Conservation (phyloP, 1,140 invertebrate species). For the Caenorhabditis briggsae region DNA sequence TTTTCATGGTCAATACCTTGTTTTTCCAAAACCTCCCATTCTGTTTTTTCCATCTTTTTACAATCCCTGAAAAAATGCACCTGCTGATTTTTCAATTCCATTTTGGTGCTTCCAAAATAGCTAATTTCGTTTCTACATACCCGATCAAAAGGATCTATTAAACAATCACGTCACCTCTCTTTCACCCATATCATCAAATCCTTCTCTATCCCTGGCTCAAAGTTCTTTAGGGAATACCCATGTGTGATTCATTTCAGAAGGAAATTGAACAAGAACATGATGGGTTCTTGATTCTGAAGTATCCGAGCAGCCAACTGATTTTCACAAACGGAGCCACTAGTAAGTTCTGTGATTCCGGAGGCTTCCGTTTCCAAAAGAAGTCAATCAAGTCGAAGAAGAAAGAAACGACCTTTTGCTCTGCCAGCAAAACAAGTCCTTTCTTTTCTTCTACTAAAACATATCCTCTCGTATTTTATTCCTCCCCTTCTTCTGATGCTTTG, state of each 20-base stretch:
- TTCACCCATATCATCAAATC: neutral
- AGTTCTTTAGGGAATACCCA: slow-evolving; percentile 51
- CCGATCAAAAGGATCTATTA: neutral
- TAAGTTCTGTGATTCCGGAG: neutral
- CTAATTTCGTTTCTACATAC: too few relatives aligned
- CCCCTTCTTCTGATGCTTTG: neutral
- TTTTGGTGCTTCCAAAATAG: too few relatives aligned
- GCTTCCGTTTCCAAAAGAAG: slow-evolving; percentile 28
- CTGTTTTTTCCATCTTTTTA: neutral
- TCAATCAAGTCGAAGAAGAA: slow-evolving; percentile 33
- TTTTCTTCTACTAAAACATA: neutral
- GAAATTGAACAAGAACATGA: neutral
- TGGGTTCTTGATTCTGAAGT: neutral
- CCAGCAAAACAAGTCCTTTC: slow-evolving; percentile 41
- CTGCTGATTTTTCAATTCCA: neutral
- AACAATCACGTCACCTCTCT: neutral
- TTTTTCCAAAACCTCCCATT: too few relatives aligned
- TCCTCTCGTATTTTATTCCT: neutral
- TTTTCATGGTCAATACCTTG: too few relatives aligned
- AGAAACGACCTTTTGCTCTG: neutral
- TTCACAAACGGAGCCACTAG: neutral
- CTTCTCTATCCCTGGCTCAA: neutral
- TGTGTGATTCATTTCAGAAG: neutral
- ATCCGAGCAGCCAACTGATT: neutral
- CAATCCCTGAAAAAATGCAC: neutral